These are phyloP conservation scores for Ethmia dodecea DNA, from an alignment of 2,888 invertebrate genomes.

Conservation along the genomic window DNA sequence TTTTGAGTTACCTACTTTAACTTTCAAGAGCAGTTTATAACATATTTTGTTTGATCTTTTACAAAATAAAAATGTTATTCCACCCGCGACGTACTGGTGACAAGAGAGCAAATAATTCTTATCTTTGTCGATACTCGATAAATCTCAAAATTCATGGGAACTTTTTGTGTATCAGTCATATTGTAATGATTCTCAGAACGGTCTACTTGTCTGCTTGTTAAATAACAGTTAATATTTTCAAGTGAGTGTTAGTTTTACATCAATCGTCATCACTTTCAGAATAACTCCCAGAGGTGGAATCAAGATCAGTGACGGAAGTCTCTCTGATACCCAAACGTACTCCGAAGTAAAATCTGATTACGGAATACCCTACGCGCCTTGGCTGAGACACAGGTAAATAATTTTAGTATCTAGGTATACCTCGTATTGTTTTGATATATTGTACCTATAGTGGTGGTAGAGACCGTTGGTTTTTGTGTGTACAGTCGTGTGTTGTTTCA, in stretches of 20 bases:
- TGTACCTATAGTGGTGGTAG: not conserved
- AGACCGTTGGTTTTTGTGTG: constrained; percentile 5
- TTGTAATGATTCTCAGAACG: not conserved
- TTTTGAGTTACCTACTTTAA: too few species aligned
- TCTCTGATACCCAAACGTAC: constrained; percentile 90
- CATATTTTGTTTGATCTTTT: too few species aligned
- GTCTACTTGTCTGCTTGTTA: not conserved
- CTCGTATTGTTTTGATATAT: too few species aligned
- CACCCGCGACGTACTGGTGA: constrained; percentile 10
- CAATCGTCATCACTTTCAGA: constrained; percentile 48
- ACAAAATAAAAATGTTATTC: not conserved
- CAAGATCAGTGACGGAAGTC: constrained; percentile 86
- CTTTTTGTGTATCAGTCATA: constrained; percentile 7
- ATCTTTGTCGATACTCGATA: constrained; percentile 7
- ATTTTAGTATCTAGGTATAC: not conserved
- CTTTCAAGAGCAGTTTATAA: too few species aligned
- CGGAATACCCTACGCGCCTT: constrained; percentile 89
- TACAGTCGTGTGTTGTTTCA: too few species aligned
- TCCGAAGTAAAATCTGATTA: constrained; percentile 86
- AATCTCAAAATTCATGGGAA: constrained; percentile 14
- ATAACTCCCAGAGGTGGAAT: constrained; percentile 72
- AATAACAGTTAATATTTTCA: too few species aligned
- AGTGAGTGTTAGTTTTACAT: too few species aligned
- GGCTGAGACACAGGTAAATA: constrained; percentile 88
- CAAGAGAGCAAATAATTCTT: constrained; percentile 21